Evolutionary conservation across 37 sponge, comb jelly and placozoan species (phyloP).

Genomic region (Petrosia ficiformis): DNA sequence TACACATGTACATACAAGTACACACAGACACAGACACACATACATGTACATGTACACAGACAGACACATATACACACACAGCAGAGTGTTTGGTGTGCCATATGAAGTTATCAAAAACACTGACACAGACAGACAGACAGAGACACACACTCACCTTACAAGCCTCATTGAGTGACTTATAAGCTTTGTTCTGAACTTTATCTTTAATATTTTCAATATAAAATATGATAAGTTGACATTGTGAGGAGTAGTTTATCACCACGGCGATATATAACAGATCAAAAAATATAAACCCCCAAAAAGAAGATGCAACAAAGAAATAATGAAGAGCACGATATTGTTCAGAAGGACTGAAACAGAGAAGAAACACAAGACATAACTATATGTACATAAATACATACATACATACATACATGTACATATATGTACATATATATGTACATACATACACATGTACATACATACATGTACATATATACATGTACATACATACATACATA

Average conservation of each 20-base stretch:
- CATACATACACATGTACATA: too few species aligned
- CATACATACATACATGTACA: constrained; percentile 4
- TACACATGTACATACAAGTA: too few species aligned
- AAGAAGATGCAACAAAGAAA: constrained; percentile 25
- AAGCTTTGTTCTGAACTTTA: constrained; percentile 40
- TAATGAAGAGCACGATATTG: constrained; percentile 18
- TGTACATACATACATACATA: too few species aligned
- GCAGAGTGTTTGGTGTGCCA: neutral
- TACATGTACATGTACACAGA: too few species aligned
- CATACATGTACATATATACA: too few species aligned
- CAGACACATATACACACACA: neutral
- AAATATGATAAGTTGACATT: constrained; percentile 63
- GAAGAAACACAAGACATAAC: neutral
- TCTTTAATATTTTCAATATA: constrained; percentile 50
- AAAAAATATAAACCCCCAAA: constrained; percentile 61
- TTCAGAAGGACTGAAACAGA: neutral
- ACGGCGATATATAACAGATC: constrained; percentile 77
- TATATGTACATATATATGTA: neutral
- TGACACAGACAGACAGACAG: neutral
- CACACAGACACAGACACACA: too few species aligned
- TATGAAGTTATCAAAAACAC: too few species aligned
- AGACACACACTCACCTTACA: constrained; percentile 62
- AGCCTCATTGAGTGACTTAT: constrained; percentile 38
- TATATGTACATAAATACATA: neutral
- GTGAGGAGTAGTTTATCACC: constrained; percentile 58